Conservation (phyloP, 2,888 invertebrate species). For the Cyaniris semiargus region DNA sequence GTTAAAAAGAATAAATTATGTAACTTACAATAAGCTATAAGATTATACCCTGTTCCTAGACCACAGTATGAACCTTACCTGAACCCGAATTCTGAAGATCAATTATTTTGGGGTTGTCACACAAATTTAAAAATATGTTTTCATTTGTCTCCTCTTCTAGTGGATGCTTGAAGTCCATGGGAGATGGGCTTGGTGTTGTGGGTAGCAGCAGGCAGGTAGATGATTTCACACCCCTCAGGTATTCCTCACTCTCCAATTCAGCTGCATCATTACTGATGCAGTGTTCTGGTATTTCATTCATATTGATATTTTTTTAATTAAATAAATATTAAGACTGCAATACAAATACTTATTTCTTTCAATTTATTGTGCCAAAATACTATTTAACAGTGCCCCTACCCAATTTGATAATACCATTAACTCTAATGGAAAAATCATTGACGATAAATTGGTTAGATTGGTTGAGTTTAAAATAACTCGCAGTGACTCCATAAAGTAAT, state of each 20-base stretch:
- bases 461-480: neutral
- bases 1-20: neutral
- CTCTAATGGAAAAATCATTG: neutral
- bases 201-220: conserved; percentile 84
- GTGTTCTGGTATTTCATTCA: conserved; percentile 65
- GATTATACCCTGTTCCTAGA: too few species aligned
- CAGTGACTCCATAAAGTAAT: too few species aligned
- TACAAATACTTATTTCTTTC: neutral
- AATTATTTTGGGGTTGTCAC: conserved; percentile 59
- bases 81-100: conserved; percentile 65
- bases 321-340: neutral
- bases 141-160: conserved; percentile 77
- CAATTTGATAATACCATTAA: neutral
- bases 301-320: neutral
- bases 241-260: conserved; percentile 66
- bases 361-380: neutral
- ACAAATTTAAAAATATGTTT: conserved; percentile 65
- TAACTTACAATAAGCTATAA: too few species aligned
- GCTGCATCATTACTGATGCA: conserved; percentile 51
- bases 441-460: conserved; percentile 6
- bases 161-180: conserved; percentile 80
- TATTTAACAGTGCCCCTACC: neutral
- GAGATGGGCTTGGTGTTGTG: conserved; percentile 81
- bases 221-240: conserved; percentile 81
- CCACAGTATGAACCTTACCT: conserved; percentile 50